Conservation (phyloP, 2,888 invertebrate genomes). For the Sinhomidia bicolor region DNA sequence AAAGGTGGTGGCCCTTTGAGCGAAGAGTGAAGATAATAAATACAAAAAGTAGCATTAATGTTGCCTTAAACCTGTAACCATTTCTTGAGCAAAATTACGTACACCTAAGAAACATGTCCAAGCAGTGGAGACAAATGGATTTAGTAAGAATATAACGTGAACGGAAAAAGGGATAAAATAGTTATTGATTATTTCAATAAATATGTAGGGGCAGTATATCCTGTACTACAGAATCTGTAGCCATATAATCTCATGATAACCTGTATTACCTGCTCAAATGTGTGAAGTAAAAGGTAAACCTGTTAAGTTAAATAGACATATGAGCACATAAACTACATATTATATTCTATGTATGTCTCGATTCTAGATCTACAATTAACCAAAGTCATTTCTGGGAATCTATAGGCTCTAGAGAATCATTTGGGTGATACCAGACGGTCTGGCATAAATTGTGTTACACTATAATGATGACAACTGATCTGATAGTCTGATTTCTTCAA, state of each 20-base stretch:
- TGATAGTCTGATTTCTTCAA: too few relatives aligned
- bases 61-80: too few relatives aligned
- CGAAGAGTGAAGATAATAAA: too few relatives aligned
- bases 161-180: constrained; percentile 11
- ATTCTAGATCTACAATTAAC: constrained; percentile 1
- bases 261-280: constrained; percentile 44
- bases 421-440: neutral
- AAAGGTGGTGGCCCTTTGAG: too few relatives aligned
- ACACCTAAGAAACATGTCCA: neutral
- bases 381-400: neutral
- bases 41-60: too few relatives aligned
- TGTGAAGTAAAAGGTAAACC: constrained; percentile 44
- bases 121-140: constrained; percentile 8
- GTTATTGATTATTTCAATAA: constrained; percentile 43
- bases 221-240: too few relatives aligned
- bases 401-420: neutral
- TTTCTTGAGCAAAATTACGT: too few relatives aligned
- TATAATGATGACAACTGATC: neutral
- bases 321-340: neutral
- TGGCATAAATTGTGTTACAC: neutral
- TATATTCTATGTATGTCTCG: neutral
- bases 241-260: constrained; percentile 56
- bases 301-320: constrained; percentile 35
- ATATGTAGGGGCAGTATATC: constrained; percentile 14
- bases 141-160: neutral